Evolutionary conservation across 2,797 vertebrate genomes (phyloP).

Genomic region (Ibycter americanus): DNA sequence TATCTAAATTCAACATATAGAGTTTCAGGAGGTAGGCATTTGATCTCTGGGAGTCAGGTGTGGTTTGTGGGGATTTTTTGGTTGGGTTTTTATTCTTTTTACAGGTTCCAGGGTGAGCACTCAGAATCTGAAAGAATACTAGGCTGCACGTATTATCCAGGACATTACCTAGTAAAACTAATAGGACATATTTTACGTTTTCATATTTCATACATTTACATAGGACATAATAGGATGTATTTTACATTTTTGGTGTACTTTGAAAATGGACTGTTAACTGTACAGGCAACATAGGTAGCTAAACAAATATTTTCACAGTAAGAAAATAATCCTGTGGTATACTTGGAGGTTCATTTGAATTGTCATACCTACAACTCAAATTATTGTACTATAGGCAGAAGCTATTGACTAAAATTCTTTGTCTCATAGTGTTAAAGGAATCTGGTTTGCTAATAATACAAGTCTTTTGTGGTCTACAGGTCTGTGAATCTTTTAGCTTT

Average conservation of each 20-base stretch:
- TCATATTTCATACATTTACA: too few species aligned
- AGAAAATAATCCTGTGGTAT: not conserved
- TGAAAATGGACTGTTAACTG: not conserved
- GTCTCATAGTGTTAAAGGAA: not conserved
- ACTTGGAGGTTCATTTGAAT: not conserved
- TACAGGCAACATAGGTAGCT: not conserved
- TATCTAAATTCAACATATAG: not conserved
- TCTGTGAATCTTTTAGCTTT: not conserved
- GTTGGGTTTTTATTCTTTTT: not conserved
- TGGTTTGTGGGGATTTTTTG: not conserved
- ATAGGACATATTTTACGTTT: not conserved
- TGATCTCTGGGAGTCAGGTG: not conserved
- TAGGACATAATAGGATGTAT: not conserved
- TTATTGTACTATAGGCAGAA: not conserved
- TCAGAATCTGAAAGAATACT: not conserved
- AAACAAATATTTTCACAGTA: not conserved
- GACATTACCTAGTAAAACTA: not conserved
- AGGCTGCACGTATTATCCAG: not conserved
- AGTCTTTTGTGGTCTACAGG: not conserved
- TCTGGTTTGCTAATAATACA: not conserved
- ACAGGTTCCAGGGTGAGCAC: not conserved
- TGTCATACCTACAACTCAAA: not conserved
- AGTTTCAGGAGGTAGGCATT: not conserved
- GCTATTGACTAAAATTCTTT: not conserved
- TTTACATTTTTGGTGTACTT: not conserved